Evolutionary conservation across 2,113 vertebrate genomes (phyloP).

Genomic region (Ageneiosus marmoratus): DNA sequence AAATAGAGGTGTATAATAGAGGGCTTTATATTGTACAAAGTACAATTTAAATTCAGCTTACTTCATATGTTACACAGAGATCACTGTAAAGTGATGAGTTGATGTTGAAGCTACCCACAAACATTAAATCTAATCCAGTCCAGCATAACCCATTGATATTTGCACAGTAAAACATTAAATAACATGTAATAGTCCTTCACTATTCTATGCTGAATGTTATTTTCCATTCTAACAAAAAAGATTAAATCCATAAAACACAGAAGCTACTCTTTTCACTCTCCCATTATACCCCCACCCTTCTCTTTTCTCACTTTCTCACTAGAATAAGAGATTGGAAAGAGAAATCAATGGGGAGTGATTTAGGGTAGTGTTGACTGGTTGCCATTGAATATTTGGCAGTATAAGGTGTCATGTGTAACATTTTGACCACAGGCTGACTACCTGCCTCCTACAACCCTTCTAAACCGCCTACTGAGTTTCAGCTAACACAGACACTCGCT

Average conservation of each 20-base stretch:
- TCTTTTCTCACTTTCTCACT: conserved; percentile 28
- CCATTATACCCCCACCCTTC: neutral
- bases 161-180: conserved; percentile 55
- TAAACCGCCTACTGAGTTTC: conserved; percentile 4
- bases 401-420: conserved; percentile 33
- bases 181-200: conserved; percentile 53
- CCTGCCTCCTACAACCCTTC: conserved; percentile 31
- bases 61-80: neutral
- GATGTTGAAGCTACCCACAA: neutral
- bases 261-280: conserved; percentile 55
- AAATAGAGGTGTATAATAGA: neutral
- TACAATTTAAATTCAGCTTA: neutral
- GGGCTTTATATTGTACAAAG: neutral
- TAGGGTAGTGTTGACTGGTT: conserved; percentile 49
- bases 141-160: conserved; percentile 56
- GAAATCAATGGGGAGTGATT: conserved; percentile 33
- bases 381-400: conserved; percentile 56
- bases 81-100: neutral
- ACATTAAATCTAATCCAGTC: conserved; percentile 53
- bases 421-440: conserved; percentile 41
- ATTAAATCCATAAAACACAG: conserved; percentile 65
- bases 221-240: conserved; percentile 71
- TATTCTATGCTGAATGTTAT: conserved; percentile 54
- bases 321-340: conserved; percentile 5
- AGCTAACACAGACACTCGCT: neutral